phyloP scores from a whole-genome alignment of 2,888 invertebrate species.

The Chromoteleia sp. region DNA sequence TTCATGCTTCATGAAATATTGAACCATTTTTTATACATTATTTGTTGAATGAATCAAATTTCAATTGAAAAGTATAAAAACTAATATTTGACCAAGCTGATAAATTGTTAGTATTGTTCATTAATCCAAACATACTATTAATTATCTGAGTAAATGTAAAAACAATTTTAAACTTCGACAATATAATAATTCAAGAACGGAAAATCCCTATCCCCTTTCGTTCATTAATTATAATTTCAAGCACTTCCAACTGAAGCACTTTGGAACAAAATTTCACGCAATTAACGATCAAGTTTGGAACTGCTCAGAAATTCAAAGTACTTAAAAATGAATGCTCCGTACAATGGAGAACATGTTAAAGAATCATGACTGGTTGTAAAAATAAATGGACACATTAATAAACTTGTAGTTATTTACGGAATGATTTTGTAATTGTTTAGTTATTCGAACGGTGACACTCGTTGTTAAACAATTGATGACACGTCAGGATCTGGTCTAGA shows the following conservation, averaged over 20 bases:
- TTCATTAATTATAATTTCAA: constrained; percentile 9
- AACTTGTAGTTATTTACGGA: not conserved
- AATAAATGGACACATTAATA: not conserved
- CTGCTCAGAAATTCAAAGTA: not conserved
- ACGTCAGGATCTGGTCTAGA: constrained; percentile 1
- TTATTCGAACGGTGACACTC: constrained; percentile 13
- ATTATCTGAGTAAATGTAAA: not conserved
- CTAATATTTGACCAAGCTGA: too few relatives aligned
- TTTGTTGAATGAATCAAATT: too few relatives aligned
- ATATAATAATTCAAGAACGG: constrained; percentile 1
- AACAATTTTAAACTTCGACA: not conserved
- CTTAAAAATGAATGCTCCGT: constrained; percentile 3
- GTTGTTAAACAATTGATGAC: constrained; percentile 35
- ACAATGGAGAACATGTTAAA: not conserved
- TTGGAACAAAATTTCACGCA: constrained; percentile 28
- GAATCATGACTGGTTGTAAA: not conserved
- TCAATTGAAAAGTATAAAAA: too few relatives aligned
- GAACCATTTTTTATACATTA: too few relatives aligned
- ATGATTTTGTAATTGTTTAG: constrained; percentile 1
- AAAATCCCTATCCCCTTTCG: constrained; percentile 8
- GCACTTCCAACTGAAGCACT: constrained; percentile 2
- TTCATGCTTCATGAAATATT: constrained; percentile 8
- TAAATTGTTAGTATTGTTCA: too few relatives aligned
- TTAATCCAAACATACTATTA: not conserved
- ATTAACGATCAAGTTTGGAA: constrained; percentile 36